phyloP scores from a whole-genome alignment of 2,113 vertebrate genomes.

The Anas platyrhynchos region DNA sequence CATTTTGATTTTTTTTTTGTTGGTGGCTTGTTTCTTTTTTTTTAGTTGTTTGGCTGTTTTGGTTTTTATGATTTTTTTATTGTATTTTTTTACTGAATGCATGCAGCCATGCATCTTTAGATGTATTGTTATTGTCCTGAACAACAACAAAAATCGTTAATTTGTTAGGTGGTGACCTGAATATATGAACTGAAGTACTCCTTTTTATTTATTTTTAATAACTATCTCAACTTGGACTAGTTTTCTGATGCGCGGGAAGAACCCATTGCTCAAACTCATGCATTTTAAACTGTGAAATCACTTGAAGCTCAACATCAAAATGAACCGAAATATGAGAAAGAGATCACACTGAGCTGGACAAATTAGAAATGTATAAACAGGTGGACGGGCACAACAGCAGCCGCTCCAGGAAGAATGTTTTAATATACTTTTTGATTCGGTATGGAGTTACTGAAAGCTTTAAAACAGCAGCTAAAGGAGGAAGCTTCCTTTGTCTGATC shows the following conservation, averaged over 20 bases:
- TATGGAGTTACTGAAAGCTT: neutral
- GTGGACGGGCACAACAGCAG: rapidly evolving
- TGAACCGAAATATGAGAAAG: neutral
- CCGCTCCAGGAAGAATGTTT: neutral
- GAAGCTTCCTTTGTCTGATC: neutral
- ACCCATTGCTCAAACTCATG: neutral
- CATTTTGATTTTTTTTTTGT: neutral
- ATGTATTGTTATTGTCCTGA: neutral
- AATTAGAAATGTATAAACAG: neutral
- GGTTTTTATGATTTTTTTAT: neutral
- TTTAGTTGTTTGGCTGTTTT: neutral
- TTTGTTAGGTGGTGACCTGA: neutral
- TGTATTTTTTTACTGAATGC: neutral
- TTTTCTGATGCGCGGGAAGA: neutral
- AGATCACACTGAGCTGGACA: neutral
- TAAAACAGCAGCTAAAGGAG: neutral
- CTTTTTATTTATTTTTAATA: neutral
- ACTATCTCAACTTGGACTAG: neutral
- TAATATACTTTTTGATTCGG: neutral
- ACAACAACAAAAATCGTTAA: neutral
- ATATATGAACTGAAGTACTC: neutral
- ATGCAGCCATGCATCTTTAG: neutral
- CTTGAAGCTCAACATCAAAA: neutral
- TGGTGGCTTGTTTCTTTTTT: neutral
- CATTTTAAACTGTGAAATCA: neutral